A percentile compares a stretch with the other conserved stretches of the same genome.
phyloP scores from a whole-genome alignment of 2,113 vertebrate species.

The Bufo bufo region DNA sequence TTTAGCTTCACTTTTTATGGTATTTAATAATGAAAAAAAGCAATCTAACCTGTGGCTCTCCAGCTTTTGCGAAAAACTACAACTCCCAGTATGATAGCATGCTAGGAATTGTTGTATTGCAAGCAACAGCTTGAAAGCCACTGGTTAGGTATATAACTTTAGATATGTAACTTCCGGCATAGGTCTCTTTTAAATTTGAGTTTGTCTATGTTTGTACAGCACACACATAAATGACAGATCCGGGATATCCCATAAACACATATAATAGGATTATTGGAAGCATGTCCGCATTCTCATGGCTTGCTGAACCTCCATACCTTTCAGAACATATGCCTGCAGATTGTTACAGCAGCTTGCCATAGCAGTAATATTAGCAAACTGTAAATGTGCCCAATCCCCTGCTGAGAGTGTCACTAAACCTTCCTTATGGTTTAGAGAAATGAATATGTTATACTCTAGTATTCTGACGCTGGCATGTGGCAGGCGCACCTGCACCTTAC shows the following conservation, averaged over 20 bases:
- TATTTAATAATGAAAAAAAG: too few relatives aligned
- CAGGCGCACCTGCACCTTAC: background rate
- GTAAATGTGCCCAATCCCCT: background rate
- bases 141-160: background rate
- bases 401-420: background rate
- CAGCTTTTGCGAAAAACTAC: background rate
- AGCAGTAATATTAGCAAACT: background rate
- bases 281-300: background rate
- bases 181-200: background rate
- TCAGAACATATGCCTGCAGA: slow-evolving; percentile 3
- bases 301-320: slow-evolving; percentile 19
- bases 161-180: too few relatives aligned
- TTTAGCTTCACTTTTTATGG: too few relatives aligned
- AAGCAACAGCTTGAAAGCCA: background rate
- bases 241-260: slow-evolving; percentile 3
- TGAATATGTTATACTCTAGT: background rate
- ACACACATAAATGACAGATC: background rate
- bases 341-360: background rate
- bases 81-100: background rate
- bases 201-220: background rate
- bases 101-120: background rate
- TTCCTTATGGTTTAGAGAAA: slow-evolving; percentile 4
- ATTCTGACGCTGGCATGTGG: background rate
- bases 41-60: too few relatives aligned
- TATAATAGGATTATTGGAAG: slow-evolving; percentile 19